Percentiles rank a stretch among this genome's conserved stretches.
These are phyloP conservation scores for Zoanthus sociatus DNA, from an alignment of 92 coral and sea anemone genomes.

Conservation along the genomic window DNA sequence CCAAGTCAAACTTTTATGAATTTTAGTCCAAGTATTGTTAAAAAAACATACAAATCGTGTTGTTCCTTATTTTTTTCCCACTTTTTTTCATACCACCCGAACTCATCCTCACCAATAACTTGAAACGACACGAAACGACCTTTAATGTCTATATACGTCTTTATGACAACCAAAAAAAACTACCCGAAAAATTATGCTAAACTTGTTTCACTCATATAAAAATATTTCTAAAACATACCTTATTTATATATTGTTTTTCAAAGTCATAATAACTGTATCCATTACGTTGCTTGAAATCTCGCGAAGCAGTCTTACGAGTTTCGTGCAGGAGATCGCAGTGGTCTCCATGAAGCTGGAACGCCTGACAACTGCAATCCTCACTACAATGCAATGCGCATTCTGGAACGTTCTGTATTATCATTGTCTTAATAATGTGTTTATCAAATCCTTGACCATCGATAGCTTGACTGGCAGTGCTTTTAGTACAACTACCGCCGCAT, in stretches of 20 bases:
- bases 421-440: constrained; percentile 23
- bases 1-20: too few relatives aligned
- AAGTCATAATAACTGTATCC: constrained; percentile 19
- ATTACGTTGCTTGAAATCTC: neutral
- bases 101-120: too few relatives aligned
- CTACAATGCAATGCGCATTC: neutral
- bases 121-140: too few relatives aligned
- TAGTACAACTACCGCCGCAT: neutral
- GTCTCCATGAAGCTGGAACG: constrained; percentile 10
- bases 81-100: too few relatives aligned
- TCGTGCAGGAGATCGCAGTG: constrained; percentile 15
- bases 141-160: too few relatives aligned
- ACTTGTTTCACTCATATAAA: too few relatives aligned
- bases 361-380: constrained; percentile 16
- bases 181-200: too few relatives aligned
- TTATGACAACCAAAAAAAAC: too few relatives aligned
- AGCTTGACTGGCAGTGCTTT: neutral
- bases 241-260: neutral
- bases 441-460: constrained; percentile 11
- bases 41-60: too few relatives aligned
- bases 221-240: neutral
- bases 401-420: neutral
- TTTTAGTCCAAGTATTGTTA: too few relatives aligned
- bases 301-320: neutral
- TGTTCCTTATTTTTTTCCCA: too few relatives aligned